Base-by-base conservation (phyloP, 1,140 invertebrate genomes). In the Zophobas morio region DNA sequence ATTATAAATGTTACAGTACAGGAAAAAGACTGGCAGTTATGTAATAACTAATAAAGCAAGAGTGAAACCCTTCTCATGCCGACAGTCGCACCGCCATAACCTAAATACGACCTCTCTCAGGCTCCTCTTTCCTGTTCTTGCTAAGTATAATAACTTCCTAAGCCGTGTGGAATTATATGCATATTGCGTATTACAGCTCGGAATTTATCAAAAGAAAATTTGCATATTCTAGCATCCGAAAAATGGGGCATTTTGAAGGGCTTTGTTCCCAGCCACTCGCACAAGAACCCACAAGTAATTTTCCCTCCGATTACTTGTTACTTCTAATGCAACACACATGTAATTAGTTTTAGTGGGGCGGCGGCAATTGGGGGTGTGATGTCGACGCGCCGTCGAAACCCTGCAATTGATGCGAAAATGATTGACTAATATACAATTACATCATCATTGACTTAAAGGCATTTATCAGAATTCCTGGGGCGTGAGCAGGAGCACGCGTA, bases 171-270 rank as follows among this genome's bases (percentile, higher is more conserved):
- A 75, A 79, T 79, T 79, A 76, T 76, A 79, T 79, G 78, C 78
- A 79, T 79, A 79, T 79, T 79, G 74, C 78, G 70, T 79, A 79
- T 79, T 79, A 79, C 53, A 36, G 74, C n/a, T 51, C 51, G 34
- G 60, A 79, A 79, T 79, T 79, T 79, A 79, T 79, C 78, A 79
- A 79, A 79, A 57, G 63, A 63, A 73, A 79, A 79, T 79, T 79
- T 76, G 54, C 78, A 79, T 79, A 75, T 72, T 79, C 35, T 5
- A n/a, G 20, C 49, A 49, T 36, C 35, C 39, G 54, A 70, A 78
- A 78, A 78, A 77, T 40, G 54, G 74, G 20, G n/a, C 37, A 42
- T 66, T 66, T 66, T 8, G 2, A 0, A 20, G 5, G 39, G 73
- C 60, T 66, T 66, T 66, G 60, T 66, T 6, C 49, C 2, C 60